Evolutionary conservation across 2,797 vertebrate genomes (phyloP).

Genomic region (Chloroceryle inda): DNA sequence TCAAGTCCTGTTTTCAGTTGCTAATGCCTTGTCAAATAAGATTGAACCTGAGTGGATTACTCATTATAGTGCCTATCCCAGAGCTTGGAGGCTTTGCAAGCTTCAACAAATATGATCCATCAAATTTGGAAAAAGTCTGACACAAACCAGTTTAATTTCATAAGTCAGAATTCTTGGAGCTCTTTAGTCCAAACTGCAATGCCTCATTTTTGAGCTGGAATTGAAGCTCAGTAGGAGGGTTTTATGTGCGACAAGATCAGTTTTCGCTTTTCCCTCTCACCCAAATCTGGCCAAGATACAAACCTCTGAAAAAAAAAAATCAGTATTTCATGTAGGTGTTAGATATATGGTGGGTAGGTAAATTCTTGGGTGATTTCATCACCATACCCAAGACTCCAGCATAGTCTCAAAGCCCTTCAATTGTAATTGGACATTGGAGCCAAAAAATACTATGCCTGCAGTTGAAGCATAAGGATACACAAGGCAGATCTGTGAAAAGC

Average conservation of each 20-base stretch:
- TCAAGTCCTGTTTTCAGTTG: background rate
- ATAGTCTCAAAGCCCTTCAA: background rate
- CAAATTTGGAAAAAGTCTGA: background rate
- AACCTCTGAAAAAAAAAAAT: background rate
- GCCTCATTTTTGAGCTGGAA: background rate
- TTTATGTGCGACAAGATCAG: background rate
- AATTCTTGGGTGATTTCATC: background rate
- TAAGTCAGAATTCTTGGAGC: background rate
- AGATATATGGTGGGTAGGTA: background rate
- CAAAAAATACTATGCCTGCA: background rate
- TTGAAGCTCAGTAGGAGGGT: background rate
- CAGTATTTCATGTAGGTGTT: background rate
- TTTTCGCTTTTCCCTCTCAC: background rate
- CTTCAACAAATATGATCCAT: conserved; percentile 15
- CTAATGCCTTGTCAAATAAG: background rate
- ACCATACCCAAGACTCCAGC: background rate
- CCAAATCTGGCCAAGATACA: background rate
- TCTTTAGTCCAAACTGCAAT: background rate
- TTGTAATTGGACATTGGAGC: background rate
- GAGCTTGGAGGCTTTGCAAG: background rate
- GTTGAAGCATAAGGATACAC: background rate
- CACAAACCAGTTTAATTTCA: background rate
- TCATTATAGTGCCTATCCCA: background rate
- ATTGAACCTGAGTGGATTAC: background rate
- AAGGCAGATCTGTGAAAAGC: conserved; percentile 1